Evolutionary conservation across 1,140 invertebrate species (phyloP).

Genomic region (Temnothorax curvispinosus): DNA sequence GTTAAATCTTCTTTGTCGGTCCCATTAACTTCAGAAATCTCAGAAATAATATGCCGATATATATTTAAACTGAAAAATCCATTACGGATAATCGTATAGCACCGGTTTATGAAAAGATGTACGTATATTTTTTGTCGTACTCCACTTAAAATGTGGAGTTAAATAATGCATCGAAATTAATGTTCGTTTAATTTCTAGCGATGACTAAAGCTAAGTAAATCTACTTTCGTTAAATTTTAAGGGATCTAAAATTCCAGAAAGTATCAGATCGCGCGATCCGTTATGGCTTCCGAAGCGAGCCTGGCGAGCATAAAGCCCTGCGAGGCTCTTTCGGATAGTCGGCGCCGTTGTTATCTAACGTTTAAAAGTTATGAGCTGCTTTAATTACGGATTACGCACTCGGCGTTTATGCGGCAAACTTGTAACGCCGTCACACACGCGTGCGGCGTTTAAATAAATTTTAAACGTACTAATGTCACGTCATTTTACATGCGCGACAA

Average conservation of each 20-base stretch:
- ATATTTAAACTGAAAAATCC: background rate
- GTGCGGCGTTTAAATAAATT: conserved; percentile 49
- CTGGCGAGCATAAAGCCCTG: background rate
- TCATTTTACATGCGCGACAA: conserved; percentile 27
- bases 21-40: background rate
- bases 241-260: conserved; percentile 44
- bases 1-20: background rate
- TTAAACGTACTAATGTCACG: conserved; percentile 36
- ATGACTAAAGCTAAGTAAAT: background rate
- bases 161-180: conserved; percentile 17
- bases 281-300: background rate
- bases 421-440: conserved; percentile 8
- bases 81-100: background rate
- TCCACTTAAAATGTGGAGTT: background rate
- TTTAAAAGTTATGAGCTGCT: conserved; percentile 55
- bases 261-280: conserved; percentile 3
- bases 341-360: conserved; percentile 62
- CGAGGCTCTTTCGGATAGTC: conserved; percentile 30
- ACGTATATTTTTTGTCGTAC: background rate
- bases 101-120: background rate
- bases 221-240: conserved; percentile 29
- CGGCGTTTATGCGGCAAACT: conserved; percentile 35
- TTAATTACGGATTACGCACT: conserved; percentile 58
- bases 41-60: background rate
- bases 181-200: background rate